Conservation (phyloP, 2,888 invertebrate genomes). For the Pristionchus entomophagus region DNA sequence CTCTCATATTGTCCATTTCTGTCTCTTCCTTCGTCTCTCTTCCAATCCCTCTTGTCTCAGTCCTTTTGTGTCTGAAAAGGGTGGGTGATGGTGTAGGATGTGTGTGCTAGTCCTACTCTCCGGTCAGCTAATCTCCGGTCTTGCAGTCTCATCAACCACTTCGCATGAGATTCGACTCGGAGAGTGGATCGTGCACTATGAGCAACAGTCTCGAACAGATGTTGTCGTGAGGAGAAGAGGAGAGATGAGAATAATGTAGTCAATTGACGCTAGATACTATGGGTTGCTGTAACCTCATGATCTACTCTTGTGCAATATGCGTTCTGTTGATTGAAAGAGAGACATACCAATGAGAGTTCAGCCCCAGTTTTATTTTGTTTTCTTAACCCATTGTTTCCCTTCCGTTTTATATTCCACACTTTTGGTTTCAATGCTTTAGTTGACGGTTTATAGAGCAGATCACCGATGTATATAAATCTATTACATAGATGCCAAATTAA, state of each 20-base stretch:
- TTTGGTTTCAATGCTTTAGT: slow-evolving; percentile 5
- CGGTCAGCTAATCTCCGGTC: not conserved
- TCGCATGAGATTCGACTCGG: slow-evolving; percentile 47
- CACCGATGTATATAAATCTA: slow-evolving; percentile 21
- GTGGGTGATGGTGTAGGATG: slow-evolving; percentile 5
- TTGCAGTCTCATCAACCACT: slow-evolving; percentile 47
- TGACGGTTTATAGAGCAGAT: slow-evolving; percentile 31
- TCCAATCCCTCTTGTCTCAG: not conserved
- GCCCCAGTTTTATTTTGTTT: not conserved
- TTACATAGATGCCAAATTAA: slow-evolving; percentile 24
- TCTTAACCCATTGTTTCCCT: not conserved
- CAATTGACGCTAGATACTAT: too few relatives aligned
- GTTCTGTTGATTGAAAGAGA: not conserved
- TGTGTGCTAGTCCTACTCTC: not conserved
- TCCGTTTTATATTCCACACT: not conserved
- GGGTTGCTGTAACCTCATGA: not conserved
- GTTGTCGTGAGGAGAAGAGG: slow-evolving; percentile 22
- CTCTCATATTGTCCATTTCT: not conserved
- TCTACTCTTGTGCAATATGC: not conserved
- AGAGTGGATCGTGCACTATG: slow-evolving; percentile 11
- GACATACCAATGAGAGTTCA: slow-evolving; percentile 24
- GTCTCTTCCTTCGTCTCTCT: not conserved
- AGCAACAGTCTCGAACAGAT: slow-evolving; percentile 43
- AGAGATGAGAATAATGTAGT: not conserved
- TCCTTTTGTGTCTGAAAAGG: not conserved